A percentile compares a stretch with the other conserved stretches of the same genome.
Evolutionary conservation across 2,113 vertebrate species (phyloP).

Genomic region (Lasiurus borealis): DNA sequence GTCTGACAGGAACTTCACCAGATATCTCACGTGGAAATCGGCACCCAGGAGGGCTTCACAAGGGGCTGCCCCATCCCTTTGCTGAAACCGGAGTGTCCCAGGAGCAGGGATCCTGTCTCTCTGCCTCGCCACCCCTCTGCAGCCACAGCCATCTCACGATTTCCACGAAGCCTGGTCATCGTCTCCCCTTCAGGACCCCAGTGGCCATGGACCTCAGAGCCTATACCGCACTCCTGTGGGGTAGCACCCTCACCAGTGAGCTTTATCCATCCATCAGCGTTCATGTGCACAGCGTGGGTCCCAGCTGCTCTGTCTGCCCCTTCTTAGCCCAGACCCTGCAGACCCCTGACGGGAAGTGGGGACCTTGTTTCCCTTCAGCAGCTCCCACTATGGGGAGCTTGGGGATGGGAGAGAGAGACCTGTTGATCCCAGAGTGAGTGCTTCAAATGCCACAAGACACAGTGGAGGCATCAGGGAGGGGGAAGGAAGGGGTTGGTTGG

Average conservation of each 20-base stretch:
- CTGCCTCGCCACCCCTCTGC: not conserved
- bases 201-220: not conserved
- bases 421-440: not conserved
- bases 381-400: not conserved
- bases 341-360: not conserved
- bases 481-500: not conserved
- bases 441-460: conserved; percentile 29
- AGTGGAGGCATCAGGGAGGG: not conserved
- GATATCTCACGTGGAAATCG: not conserved
- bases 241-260: not conserved
- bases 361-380: conserved; percentile 5
- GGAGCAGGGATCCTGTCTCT: not conserved
- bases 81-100: not conserved
- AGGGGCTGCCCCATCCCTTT: not conserved
- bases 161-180: conserved; percentile 18
- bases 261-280: not conserved
- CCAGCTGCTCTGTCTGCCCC: not conserved
- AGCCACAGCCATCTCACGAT: not conserved
- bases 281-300: not conserved
- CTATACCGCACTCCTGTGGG: not conserved
- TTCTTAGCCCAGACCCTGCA: not conserved
- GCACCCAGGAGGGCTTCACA: not conserved
- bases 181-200: not conserved
- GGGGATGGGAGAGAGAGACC: not conserved
- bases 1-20: not conserved